Percentiles rank a stretch among this genome's conserved stretches.
phyloP scores from a whole-genome alignment of 2,113 vertebrate species.

The Anthoscopus minutus region DNA sequence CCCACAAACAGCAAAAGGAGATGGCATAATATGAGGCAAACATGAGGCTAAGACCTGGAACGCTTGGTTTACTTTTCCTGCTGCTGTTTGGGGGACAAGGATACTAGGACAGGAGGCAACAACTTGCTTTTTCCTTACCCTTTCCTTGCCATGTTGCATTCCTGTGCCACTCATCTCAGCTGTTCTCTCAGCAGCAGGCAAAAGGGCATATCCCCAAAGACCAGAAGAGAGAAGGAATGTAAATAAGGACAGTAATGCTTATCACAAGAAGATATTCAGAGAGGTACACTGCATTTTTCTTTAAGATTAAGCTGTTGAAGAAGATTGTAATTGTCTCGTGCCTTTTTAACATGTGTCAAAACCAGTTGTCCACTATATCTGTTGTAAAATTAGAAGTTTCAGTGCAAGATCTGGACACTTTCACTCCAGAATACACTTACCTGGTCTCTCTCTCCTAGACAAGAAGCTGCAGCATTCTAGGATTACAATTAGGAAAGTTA shows the following conservation, averaged over 20 bases:
- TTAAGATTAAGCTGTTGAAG: background rate
- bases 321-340: background rate
- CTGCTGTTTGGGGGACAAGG: background rate
- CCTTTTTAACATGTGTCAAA: background rate
- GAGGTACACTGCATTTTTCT: background rate
- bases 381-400: background rate
- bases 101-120: background rate
- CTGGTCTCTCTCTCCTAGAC: background rate
- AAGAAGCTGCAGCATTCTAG: background rate
- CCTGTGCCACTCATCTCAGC: background rate
- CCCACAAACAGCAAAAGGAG: background rate
- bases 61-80: background rate
- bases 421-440: background rate
- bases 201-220: background rate
- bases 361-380: background rate
- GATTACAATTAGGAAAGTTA: background rate
- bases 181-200: background rate
- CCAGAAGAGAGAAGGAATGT: background rate
- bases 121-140: background rate
- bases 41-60: background rate
- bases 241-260: background rate
- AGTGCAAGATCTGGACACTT: background rate
- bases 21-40: background rate
- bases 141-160: background rate
- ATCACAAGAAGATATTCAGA: background rate